Evolutionary conservation across 35 echinoderm and acorn worm genomes (phyloP).

Genomic region (Hemicentrotus pulcherrimus): DNA sequence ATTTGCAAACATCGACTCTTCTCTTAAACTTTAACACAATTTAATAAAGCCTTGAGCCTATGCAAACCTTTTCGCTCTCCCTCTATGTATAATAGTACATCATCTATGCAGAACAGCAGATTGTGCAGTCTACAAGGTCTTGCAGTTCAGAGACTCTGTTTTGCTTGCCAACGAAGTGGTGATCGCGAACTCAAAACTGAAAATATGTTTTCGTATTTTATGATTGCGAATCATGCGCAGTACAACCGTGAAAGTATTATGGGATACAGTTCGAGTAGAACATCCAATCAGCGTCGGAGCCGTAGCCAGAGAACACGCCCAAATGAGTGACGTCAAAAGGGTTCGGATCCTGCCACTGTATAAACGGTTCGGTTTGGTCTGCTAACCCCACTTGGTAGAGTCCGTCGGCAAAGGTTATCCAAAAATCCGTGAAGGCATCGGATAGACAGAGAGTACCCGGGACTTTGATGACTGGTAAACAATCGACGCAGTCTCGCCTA

Average conservation of each 20-base stretch:
- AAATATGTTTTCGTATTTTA: too few relatives aligned
- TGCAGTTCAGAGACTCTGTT: too few relatives aligned
- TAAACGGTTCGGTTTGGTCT: neutral
- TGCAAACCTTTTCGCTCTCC: too few relatives aligned
- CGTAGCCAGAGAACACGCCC: slow-evolving; percentile 40
- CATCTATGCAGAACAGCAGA: too few relatives aligned
- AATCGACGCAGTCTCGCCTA: neutral
- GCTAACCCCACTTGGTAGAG: neutral
- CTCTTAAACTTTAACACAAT: too few relatives aligned
- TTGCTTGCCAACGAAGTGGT: too few relatives aligned
- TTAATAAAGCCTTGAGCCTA: too few relatives aligned
- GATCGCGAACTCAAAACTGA: too few relatives aligned
- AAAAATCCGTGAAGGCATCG: neutral
- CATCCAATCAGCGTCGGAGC: slow-evolving; percentile 39
- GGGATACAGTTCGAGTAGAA: neutral
- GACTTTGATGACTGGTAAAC: neutral
- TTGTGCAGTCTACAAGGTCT: too few relatives aligned
- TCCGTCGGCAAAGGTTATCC: neutral
- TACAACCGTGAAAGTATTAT: neutral
- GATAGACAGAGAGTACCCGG: neutral
- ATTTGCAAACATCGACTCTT: too few relatives aligned
- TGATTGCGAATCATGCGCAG: too few relatives aligned
- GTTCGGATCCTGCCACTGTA: slow-evolving; percentile 35
- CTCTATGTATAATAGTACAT: too few relatives aligned
- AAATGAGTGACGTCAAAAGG: slow-evolving; percentile 26